Base-by-base conservation (phyloP, 2,113 vertebrate species). In the Ageneiosus marmoratus region DNA sequence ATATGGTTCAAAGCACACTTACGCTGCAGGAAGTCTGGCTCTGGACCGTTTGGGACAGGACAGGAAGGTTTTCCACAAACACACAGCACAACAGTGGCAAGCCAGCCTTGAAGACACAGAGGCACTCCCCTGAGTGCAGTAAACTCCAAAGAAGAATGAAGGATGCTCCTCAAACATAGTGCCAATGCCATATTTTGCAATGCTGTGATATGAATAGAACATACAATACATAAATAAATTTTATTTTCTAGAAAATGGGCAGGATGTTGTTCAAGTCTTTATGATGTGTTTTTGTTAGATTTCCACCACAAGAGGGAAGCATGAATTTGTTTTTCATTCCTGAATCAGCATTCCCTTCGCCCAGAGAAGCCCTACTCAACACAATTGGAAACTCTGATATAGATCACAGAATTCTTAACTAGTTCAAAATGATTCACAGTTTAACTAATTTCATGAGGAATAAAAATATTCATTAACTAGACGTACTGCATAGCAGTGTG, bases 11-110 rank as follows among this genome's bases (percentile, higher is more conserved):
- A 94, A 94, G 93, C 75, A 70, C 77, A 67, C 83, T 88, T 90
- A 86, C 88, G 63, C 67, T 88, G 91, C 92, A 93, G 93, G 94
- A 95, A 93, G 92, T 92, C 89, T 89, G 89, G 87, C 89, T 92
- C 90, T 81, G 84, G 34, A 87, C 89, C 90, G 89, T 89, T 90
- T 90, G 89, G 91, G 89, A 91, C 89, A 84, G 87, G 89, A 88
- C 77, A 84, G 91, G 93, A 95, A 93, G 89, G 92, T 93, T 90
- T 92, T 93, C 91, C 89, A 89, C 76, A 92, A 93, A 93, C 89
- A 93, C 82, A 84, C 88, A 90, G 91, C 5, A 84, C 89, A 84
- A 86, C 84, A 84, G 87, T 87, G 77, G 34, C n/a, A 62, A 84
- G 75, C 63, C 91, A 81, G 85, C 82, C 74, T 84, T 81, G 74